Conservation (phyloP, 2,888 invertebrate species). For the Cacoxenus indagator region DNA sequence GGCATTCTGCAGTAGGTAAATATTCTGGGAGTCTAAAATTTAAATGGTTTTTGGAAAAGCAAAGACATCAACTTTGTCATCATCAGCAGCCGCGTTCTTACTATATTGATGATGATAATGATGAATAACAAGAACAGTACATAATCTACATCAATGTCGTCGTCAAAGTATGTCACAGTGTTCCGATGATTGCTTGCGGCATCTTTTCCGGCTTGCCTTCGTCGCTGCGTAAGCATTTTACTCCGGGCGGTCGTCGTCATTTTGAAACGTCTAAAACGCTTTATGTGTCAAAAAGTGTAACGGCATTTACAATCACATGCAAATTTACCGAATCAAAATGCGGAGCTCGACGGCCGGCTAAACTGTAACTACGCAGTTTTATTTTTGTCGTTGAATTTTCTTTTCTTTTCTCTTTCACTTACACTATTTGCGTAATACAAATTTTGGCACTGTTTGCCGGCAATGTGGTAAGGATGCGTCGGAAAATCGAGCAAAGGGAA, state of each 20-base stretch:
- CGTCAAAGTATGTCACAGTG: background rate
- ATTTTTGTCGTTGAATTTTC: too few species aligned
- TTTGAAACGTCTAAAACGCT: background rate
- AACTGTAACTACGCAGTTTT: too few species aligned
- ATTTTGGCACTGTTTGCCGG: slow-evolving; percentile 18
- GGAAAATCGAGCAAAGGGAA: too few species aligned
- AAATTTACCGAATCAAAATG: background rate
- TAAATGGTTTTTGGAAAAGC: slow-evolving; percentile 13
- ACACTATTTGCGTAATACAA: background rate
- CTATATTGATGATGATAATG: too few species aligned
- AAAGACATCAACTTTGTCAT: background rate
- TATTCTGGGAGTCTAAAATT: slow-evolving; percentile 9
- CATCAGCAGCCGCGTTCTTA: too few species aligned
- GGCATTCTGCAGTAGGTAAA: background rate
- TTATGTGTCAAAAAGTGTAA: background rate
- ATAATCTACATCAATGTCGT: too few species aligned
- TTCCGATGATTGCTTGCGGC: background rate
- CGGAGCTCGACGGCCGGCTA: background rate
- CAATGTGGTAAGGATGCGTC: too few species aligned
- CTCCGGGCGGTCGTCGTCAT: background rate
- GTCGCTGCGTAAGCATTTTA: background rate
- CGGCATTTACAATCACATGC: background rate
- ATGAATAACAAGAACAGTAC: too few species aligned
- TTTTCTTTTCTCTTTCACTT: background rate
- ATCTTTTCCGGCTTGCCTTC: background rate